Conservation (phyloP, 37 sponge, comb jelly and placozoan genomes). For the Haliclona indistincta region DNA sequence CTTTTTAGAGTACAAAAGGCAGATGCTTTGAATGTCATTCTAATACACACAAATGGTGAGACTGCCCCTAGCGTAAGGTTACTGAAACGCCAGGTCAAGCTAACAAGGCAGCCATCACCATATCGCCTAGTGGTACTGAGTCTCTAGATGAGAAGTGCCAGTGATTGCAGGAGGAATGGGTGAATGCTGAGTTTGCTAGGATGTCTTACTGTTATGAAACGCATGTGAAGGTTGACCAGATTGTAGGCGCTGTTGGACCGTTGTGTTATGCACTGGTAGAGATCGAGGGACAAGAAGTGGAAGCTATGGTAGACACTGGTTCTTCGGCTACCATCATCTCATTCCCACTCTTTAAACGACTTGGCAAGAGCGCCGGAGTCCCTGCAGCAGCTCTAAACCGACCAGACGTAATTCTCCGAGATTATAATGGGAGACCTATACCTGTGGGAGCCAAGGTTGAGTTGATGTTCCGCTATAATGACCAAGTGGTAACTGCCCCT, state of each 20-base stretch:
- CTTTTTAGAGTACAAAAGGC: constrained; percentile 32
- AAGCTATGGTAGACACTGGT: constrained; percentile 25
- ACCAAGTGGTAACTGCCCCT: not conserved
- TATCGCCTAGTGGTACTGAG: no score
- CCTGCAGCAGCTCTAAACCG: not conserved
- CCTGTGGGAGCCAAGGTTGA: not conserved
- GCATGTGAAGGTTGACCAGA: not conserved
- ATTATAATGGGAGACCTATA: constrained; percentile 13
- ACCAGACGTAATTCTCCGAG: constrained; percentile 16
- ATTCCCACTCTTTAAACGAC: constrained; percentile 12
- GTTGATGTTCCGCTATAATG: not conserved
- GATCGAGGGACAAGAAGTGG: constrained; percentile 1
- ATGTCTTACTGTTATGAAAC: not conserved
- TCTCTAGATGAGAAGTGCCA: constrained; percentile 1
- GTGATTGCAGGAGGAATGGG: constrained; percentile 14
- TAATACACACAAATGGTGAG: no score
- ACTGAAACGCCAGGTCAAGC: no score
- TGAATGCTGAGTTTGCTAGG: constrained; percentile 9
- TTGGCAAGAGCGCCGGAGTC: constrained; percentile 4
- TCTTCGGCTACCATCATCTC: constrained; percentile 36
- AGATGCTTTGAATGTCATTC: no score
- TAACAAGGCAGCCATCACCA: no score
- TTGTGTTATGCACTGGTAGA: constrained; percentile 15
- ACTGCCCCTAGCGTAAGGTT: no score
- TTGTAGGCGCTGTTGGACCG: constrained; percentile 18